A percentile compares a stretch with the other conserved stretches of the same genome.
These are phyloP conservation scores for Lucilia sericata DNA, from an alignment of 1,140 invertebrate genomes.

Conservation along the genomic window DNA sequence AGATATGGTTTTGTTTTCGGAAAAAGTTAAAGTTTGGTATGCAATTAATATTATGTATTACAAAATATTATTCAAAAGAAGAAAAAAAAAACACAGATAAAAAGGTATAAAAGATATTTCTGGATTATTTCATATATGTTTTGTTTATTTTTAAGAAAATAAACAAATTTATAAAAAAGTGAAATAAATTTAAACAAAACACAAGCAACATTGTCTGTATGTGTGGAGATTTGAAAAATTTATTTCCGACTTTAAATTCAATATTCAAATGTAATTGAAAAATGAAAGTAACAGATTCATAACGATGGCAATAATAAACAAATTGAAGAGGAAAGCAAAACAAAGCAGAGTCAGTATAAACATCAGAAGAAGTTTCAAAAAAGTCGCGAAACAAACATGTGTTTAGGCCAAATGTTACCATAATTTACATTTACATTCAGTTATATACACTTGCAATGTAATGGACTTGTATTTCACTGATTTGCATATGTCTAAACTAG, in stretches of 20 bases:
- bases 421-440: too few species aligned
- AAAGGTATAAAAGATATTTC: not conserved
- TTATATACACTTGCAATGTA: too few species aligned
- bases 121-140: not conserved
- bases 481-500: too few species aligned
- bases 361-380: not conserved
- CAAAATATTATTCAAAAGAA: not conserved
- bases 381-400: not conserved
- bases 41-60: conserved; percentile 5
- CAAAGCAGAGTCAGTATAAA: too few species aligned
- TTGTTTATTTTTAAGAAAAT: not conserved
- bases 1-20: not conserved
- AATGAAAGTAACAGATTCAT: not conserved
- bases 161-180: not conserved
- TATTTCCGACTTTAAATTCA: not conserved
- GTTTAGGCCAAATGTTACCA: conserved; percentile 1
- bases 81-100: too few species aligned
- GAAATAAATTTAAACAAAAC: not conserved
- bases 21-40: not conserved
- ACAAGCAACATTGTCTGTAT: not conserved
- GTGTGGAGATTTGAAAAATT: not conserved
- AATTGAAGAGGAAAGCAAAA: too few species aligned
- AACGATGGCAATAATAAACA: not conserved
- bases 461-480: too few species aligned
- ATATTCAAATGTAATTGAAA: not conserved